Conservation (phyloP, 2,888 invertebrate species). For the Nebria salina region DNA sequence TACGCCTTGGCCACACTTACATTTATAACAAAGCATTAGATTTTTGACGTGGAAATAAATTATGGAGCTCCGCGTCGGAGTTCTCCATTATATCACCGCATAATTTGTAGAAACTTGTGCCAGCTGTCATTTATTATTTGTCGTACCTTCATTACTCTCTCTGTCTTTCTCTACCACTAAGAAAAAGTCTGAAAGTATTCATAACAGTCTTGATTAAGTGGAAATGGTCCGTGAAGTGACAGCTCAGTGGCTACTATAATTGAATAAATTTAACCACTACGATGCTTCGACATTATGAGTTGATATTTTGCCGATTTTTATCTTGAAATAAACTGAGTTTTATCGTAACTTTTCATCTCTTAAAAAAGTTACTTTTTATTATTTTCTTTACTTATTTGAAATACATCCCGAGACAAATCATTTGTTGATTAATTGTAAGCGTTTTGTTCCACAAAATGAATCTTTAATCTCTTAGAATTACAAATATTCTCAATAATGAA, state of each 20-base stretch:
- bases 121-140: not conserved
- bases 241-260: not conserved
- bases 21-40: not conserved
- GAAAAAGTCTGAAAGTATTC: not conserved
- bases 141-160: not conserved
- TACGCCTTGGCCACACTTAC: not conserved
- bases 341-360: too few species aligned
- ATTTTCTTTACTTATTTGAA: too few species aligned
- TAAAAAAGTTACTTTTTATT: too few species aligned
- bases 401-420: too few species aligned
- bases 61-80: not conserved
- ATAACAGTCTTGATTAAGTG: not conserved
- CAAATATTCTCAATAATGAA: too few species aligned
- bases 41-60: not conserved
- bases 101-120: slow-evolving; percentile 1
- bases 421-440: too few species aligned
- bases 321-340: not conserved
- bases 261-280: not conserved
- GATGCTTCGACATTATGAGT: not conserved
- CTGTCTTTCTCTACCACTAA: not conserved
- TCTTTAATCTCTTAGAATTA: too few species aligned
- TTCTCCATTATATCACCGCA: not conserved
- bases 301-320: not conserved
- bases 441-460: too few species aligned
- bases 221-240: not conserved